Evolutionary conservation across 2,797 vertebrate species (phyloP), one percentile per base, ranked within the genome.

Genomic region (Molossus molossus): DNA sequence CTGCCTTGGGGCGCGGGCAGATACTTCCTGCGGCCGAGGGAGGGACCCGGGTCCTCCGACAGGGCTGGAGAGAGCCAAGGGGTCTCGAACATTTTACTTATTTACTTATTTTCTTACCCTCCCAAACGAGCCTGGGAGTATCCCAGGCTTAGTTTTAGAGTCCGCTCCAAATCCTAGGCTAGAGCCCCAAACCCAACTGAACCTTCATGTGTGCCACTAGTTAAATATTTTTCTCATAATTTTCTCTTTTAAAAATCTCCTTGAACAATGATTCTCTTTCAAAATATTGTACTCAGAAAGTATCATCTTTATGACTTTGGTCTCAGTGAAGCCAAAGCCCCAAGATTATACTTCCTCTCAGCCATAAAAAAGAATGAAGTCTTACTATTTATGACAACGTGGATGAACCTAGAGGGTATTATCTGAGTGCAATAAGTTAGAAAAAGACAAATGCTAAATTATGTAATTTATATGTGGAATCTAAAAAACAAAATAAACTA

Each of bases 21-120:
- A 50, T 13, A 72, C 69, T n/a, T 45, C 9, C 23, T 85, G 53
- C 55, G 23, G 1, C 69, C 53, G 80, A 72, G 48, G 79, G 62
- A 90, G 62, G 23, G 23, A 75, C 62, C 90, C 23, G 9, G 62
- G 27, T 18, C 6, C 12, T 62, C 40, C 8, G 20, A 84, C 87
- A 91, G 6, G 6, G 25, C 75, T 73, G 18, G 37, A 80, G 14
- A 95, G 76, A 96, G 65, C n/a, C 14, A 79, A 88, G 53, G 93
- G 18, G 12, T 17, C 18, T 33, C 72, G 50, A 77, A 85, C 12
- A 37, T 23, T 33, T 84, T 84, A 82, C 48, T 27, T 79, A 33
- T 94, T 91, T 33, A 15, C 91, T 73, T 80, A 33, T 82, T 90
- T 88, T 89, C 37, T 83, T 90, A 77, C 9, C n/a, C 10, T 80